Evolutionary conservation across 2,888 invertebrate genomes (phyloP).

Genomic region (Lapara coniferarum): DNA sequence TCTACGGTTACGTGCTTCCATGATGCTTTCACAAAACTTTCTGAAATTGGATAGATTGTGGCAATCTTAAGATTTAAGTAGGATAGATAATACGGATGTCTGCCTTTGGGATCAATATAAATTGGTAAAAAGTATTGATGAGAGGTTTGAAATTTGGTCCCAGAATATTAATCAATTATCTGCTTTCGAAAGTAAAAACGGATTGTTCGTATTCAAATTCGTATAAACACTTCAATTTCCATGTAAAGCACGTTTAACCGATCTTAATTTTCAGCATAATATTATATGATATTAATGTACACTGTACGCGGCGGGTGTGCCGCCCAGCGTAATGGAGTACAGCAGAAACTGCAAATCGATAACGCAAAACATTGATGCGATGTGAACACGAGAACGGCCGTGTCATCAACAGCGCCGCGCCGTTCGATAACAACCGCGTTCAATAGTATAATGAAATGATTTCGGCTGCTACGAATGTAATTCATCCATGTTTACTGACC

Average conservation of each 20-base stretch:
- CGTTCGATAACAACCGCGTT: slow-evolving; percentile 38
- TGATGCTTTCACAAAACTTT: background rate
- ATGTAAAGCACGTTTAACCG: too few species aligned
- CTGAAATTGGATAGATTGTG: too few species aligned
- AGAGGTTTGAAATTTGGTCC: too few species aligned
- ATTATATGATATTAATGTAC: background rate
- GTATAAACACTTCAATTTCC: too few species aligned
- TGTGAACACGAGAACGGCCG: slow-evolving; percentile 17
- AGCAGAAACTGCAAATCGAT: slow-evolving; percentile 28
- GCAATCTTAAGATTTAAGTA: too few species aligned
- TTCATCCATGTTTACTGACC: slow-evolving; percentile 76
- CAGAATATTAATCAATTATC: too few species aligned
- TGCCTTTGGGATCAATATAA: too few species aligned
- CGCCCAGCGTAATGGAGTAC: slow-evolving; percentile 1
- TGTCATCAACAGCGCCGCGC: slow-evolving; percentile 14
- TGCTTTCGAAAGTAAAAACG: too few species aligned
- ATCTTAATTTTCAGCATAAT: background rate
- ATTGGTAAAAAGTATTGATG: too few species aligned
- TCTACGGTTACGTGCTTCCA: background rate
- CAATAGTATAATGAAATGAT: slow-evolving; percentile 57
- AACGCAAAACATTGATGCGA: slow-evolving; percentile 12
- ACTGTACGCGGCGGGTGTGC: background rate
- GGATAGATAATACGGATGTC: too few species aligned
- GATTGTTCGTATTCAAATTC: too few species aligned
- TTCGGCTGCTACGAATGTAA: slow-evolving; percentile 66